These are phyloP conservation scores for Reticulitermes speratus DNA, from an alignment of 1,140 invertebrate species.

Conservation along the genomic window DNA sequence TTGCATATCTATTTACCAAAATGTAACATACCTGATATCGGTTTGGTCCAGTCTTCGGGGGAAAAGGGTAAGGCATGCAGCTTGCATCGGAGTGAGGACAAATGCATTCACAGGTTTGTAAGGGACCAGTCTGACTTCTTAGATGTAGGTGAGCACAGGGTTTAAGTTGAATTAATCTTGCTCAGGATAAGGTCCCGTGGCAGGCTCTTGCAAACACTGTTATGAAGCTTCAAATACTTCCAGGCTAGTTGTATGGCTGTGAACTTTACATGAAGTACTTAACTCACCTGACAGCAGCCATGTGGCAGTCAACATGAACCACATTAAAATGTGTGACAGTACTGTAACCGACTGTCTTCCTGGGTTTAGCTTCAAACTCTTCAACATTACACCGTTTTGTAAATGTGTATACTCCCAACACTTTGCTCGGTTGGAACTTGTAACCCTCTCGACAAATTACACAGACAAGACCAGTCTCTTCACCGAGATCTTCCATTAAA, in stretches of 20 bases:
- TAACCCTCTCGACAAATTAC: slow-evolving; percentile 98
- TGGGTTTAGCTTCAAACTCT: slow-evolving; percentile 83
- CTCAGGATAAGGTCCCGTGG: neutral
- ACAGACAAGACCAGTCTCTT: slow-evolving; percentile 94
- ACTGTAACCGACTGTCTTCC: slow-evolving; percentile 83
- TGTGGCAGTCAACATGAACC: slow-evolving; percentile 97
- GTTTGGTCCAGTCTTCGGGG: too few relatives aligned
- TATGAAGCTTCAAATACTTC: neutral
- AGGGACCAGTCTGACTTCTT: too few relatives aligned
- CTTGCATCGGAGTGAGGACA: too few relatives aligned
- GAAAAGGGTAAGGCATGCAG: too few relatives aligned
- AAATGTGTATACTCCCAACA: slow-evolving; percentile 95
- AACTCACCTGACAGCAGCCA: slow-evolving; percentile 81
- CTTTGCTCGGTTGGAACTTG: slow-evolving; percentile 88
- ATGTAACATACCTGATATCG: too few relatives aligned
- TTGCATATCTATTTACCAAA: too few relatives aligned
- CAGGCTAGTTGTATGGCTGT: neutral
- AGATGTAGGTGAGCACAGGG: too few relatives aligned
- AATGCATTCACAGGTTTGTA: too few relatives aligned
- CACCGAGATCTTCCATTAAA: slow-evolving; percentile 89
- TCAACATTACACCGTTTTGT: slow-evolving; percentile 95
- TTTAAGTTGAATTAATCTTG: too few relatives aligned
- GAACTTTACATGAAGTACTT: neutral
- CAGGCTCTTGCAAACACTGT: neutral
- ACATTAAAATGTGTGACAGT: slow-evolving; percentile 98